A percentile compares a stretch with the other conserved stretches of the same genome.
Conservation (phyloP, 1,140 invertebrate species). For the Calliopsis andreniformis region DNA sequence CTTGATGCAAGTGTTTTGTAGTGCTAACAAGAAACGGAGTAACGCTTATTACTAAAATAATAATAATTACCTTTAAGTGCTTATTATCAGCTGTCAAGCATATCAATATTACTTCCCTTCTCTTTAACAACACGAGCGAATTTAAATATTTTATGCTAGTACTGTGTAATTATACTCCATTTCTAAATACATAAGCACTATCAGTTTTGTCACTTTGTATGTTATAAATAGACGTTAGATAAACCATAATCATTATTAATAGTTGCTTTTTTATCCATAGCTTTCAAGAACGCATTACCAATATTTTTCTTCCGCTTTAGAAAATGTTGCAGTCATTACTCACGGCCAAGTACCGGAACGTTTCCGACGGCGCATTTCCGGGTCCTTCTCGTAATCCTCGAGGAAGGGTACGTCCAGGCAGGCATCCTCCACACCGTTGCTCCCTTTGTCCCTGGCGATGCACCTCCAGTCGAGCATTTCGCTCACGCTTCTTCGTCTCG, state of each 20-base stretch:
- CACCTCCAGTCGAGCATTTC: slow-evolving; percentile 70
- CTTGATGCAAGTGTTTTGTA: slow-evolving; percentile 24
- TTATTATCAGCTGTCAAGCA: not conserved
- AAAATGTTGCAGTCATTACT: slow-evolving; percentile 61
- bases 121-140: no score
- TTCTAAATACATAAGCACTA: no score
- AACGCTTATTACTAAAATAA: no score
- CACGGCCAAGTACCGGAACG: slow-evolving; percentile 79
- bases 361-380: slow-evolving; percentile 71
- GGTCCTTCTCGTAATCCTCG: slow-evolving; percentile 61
- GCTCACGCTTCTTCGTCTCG: slow-evolving; percentile 70
- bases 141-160: no score
- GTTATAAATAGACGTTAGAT: no score
- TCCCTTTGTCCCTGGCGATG: slow-evolving; percentile 33
- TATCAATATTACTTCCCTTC: no score
- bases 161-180: no score
- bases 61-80: no score
- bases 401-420: slow-evolving; percentile 32
- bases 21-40: no score
- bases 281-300: not conserved
- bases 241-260: not conserved
- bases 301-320: not conserved
- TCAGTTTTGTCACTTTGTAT: no score
- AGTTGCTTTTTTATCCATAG: not conserved
- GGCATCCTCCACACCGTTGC: slow-evolving; percentile 7